Percentiles rank a stretch among this genome's conserved stretches.
These are phyloP conservation scores for Mustela erminea DNA, from an alignment of 2,797 vertebrate genomes.

Conservation along the genomic window DNA sequence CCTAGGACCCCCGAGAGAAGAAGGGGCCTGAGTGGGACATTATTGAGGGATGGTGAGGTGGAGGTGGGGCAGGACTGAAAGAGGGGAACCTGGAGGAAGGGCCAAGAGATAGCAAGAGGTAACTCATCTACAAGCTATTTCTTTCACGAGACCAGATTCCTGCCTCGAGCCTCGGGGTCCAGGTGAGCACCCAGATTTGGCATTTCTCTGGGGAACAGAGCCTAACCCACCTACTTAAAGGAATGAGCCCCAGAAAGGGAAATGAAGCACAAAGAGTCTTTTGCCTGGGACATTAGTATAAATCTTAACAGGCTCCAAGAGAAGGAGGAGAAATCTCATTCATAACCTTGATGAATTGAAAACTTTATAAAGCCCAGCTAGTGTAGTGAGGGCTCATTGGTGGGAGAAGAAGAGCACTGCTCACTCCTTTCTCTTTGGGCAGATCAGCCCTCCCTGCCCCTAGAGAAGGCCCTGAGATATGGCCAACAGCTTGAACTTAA, in stretches of 20 bases:
- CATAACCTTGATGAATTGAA: background rate
- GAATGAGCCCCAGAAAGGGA: background rate
- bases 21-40: background rate
- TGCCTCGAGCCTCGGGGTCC: background rate
- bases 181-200: background rate
- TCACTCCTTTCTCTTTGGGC: background rate
- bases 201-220: background rate
- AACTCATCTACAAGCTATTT: background rate
- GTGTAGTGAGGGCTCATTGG: background rate
- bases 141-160: background rate
- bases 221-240: background rate
- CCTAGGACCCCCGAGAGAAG: no score
- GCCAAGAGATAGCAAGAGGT: fast-evolving
- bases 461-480: background rate
- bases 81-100: background rate
- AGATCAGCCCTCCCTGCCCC: background rate
- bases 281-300: background rate
- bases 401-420: background rate
- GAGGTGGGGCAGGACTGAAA: background rate
- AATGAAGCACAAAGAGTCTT: background rate
- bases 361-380: background rate
- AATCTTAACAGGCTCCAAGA: constrained; percentile 3
- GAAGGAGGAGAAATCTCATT: constrained; percentile 10
- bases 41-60: background rate
- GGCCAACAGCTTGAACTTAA: background rate